phyloP scores from a whole-genome alignment of 2,797 vertebrate genomes.

The Tenualosa ilisha region DNA sequence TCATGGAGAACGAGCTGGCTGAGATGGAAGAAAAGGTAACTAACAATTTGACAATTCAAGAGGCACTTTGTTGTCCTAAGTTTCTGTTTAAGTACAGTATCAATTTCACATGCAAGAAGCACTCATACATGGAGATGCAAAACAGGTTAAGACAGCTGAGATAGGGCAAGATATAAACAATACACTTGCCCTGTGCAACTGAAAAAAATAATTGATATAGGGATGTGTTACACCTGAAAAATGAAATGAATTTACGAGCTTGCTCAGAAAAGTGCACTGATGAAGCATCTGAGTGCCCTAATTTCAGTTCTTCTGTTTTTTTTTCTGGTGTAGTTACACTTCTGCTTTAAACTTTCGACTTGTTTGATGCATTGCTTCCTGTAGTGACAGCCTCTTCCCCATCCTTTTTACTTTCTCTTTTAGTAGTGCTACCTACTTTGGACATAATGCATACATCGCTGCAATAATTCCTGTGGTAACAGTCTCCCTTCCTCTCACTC shows the following conservation, averaged over 20 bases:
- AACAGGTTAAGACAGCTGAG: no score
- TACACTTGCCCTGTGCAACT: no score
- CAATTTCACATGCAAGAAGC: no score
- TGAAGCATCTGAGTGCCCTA: not conserved
- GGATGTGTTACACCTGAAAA: not conserved
- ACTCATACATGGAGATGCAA: no score
- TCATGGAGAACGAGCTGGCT: constrained; percentile 81
- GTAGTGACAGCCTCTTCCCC: constrained; percentile 28
- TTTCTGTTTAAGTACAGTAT: no score
- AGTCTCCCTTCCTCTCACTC: constrained; percentile 26
- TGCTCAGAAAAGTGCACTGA: no score
- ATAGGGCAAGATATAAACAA: no score
- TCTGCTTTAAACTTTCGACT: constrained; percentile 1
- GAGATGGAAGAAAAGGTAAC: constrained; percentile 82
- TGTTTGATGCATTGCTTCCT: not conserved
- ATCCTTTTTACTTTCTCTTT: not conserved
- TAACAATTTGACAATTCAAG: constrained; percentile 50
- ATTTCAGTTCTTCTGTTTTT: not conserved
- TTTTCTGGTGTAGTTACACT: not conserved
- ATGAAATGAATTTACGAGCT: not conserved
- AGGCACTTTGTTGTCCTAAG: no score
- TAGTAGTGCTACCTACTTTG: not conserved
- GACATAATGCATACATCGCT: not conserved
- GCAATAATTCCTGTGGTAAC: constrained; percentile 3
- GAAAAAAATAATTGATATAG: no score